These are phyloP conservation scores for Mobula birostris DNA, from an alignment of 2,113 vertebrate genomes.

Conservation along the genomic window DNA sequence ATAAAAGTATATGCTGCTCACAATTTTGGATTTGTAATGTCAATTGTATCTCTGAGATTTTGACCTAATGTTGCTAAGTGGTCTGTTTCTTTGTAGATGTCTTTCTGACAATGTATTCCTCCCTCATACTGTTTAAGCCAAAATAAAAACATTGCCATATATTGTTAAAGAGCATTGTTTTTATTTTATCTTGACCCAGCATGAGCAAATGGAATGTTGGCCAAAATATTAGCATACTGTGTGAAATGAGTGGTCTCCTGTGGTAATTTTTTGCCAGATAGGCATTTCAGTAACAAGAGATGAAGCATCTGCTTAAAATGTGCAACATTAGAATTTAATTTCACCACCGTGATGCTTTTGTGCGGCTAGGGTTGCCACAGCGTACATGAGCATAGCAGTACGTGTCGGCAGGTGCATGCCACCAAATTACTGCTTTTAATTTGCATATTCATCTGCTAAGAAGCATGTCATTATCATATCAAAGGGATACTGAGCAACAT, in stretches of 20 bases:
- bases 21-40: neutral
- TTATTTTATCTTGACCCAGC: conserved; percentile 49
- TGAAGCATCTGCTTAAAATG: conserved; percentile 81
- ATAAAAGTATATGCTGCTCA: neutral
- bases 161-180: conserved; percentile 43
- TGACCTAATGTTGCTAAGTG: neutral
- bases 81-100: neutral
- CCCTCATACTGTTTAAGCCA: neutral
- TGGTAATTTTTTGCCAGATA: conserved; percentile 67
- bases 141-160: conserved; percentile 30
- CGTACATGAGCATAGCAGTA: conserved; percentile 77
- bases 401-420: conserved; percentile 97
- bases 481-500: conserved; percentile 94
- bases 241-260: conserved; percentile 61
- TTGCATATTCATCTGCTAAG: conserved; percentile 98
- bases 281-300: conserved; percentile 69
- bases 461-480: conserved; percentile 99
- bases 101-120: neutral
- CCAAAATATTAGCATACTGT: conserved; percentile 65
- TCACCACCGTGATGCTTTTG: conserved; percentile 79
- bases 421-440: conserved; percentile 96
- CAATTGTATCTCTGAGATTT: neutral
- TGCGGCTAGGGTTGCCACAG: conserved; percentile 69
- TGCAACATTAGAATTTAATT: conserved; percentile 76
- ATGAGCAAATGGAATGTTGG: conserved; percentile 67